Percentiles rank a stretch among this genome's conserved stretches.
Conservation (phyloP, 2,113 vertebrate genomes). For the human (Homo sapiens) region DNA sequence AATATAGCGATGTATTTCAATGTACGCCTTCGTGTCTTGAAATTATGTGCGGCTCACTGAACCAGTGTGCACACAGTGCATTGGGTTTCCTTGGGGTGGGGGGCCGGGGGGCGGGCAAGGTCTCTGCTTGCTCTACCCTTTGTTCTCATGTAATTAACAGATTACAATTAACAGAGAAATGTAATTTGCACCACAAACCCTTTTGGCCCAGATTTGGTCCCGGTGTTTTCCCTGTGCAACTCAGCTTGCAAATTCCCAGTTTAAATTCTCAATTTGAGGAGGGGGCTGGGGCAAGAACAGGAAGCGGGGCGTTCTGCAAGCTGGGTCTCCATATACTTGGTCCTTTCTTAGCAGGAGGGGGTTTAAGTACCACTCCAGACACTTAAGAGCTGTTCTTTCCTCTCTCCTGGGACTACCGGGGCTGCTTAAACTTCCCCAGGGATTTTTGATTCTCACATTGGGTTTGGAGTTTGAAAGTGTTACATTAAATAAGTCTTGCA, state of each 20-base stretch:
- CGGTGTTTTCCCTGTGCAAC: conserved; percentile 39
- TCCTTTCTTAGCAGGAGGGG: not conserved
- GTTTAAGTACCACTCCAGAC: not conserved
- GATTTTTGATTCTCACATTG: not conserved
- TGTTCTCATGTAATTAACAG: conserved; percentile 81
- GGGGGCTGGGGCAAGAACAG: not conserved
- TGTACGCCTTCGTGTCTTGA: conserved; percentile 67
- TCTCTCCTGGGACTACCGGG: not conserved
- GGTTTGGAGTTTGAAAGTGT: not conserved
- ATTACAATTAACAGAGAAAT: conserved; percentile 78
- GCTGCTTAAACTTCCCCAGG: not conserved
- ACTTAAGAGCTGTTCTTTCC: not conserved
- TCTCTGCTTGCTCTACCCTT: conserved; percentile 51
- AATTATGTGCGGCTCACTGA: conserved; percentile 69
- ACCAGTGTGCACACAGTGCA: conserved; percentile 61
- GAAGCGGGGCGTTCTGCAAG: not conserved
- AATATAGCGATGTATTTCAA: conserved; percentile 76
- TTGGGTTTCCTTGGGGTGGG: conserved; percentile 67
- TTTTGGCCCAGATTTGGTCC: conserved; percentile 62
- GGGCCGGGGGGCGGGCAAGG: not conserved
- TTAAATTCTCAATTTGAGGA: conserved; percentile 41
- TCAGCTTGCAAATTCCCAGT: conserved; percentile 5
- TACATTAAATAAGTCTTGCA: not conserved
- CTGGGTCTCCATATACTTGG: not conserved
- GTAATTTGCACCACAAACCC: conserved; percentile 54